These are phyloP conservation scores for Steatornis caripensis DNA, from an alignment of 2,113 vertebrate genomes.

Conservation along the genomic window DNA sequence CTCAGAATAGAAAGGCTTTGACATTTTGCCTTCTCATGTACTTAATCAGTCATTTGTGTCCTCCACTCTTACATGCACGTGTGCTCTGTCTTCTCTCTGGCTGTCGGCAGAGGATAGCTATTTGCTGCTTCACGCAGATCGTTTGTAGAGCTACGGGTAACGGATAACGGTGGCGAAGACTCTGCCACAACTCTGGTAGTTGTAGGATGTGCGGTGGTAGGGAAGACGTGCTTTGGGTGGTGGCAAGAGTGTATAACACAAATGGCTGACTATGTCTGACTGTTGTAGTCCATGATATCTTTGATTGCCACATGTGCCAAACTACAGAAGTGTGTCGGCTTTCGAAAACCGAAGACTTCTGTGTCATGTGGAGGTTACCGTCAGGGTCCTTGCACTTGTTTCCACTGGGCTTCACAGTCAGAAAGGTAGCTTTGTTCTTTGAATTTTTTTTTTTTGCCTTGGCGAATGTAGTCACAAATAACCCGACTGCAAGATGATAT, in stretches of 20 bases:
- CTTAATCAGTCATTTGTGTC: neutral
- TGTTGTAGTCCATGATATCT: neutral
- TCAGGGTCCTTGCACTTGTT: neutral
- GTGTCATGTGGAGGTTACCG: neutral
- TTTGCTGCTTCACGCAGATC: neutral
- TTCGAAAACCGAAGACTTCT: neutral
- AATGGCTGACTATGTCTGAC: neutral
- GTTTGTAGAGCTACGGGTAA: neutral
- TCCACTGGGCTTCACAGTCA: neutral
- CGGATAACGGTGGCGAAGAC: neutral
- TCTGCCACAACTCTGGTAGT: neutral
- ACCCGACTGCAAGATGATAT: neutral
- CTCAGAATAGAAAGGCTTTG: slow-evolving; percentile 14
- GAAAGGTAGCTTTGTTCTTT: neutral
- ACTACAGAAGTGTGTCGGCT: neutral
- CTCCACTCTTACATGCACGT: neutral
- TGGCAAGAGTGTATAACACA: neutral
- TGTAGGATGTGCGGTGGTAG: neutral
- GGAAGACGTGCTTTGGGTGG: neutral
- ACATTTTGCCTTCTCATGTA: slow-evolving; percentile 14
- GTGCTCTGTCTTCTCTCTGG: neutral
- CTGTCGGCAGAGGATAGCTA: neutral
- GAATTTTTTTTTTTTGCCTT: neutral
- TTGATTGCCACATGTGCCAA: neutral
- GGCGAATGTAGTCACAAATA: neutral